Evolutionary conservation across 2,113 vertebrate genomes (phyloP), one percentile per base, ranked within the genome.

Genomic region (Hippocampus mohnikei): DNA sequence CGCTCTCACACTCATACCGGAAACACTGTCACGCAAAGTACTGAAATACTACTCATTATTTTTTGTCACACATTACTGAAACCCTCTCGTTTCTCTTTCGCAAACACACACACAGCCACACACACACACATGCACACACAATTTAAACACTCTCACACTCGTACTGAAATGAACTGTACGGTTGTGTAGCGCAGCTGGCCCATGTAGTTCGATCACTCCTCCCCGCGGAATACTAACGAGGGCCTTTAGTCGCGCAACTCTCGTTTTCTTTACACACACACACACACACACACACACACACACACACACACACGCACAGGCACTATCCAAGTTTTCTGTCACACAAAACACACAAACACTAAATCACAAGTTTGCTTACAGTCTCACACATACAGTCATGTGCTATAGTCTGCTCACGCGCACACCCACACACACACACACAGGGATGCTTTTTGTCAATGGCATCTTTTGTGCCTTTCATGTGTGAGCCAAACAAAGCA

Each of bases 381-480:
- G 50, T 65, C 29, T 21, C 23, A 42, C 9, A 21, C 48, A 59
- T 21, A 71, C 58, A 71, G 62, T 62, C 44, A 11, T 58, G 42
- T 74, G 76, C 70, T 77, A 72, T 72, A 75, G 70, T 80, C 71
- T 56, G 73, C 79, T 67, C 71, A 76, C 78, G 65, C 70, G 40
- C 70, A 72, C 75, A 69, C 73, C 37, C 79, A 46, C 74, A 69
- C 77, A 70, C 67, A 72, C 74, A 72, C 75, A 85, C 67, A 80
- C 62, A 62, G 5, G 18, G 73, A 85, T 79, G 81, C 75, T 89
- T 90, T 91, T 87, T 87, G 86, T 92, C 84, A 91, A 89, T 89
- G 86, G 82, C 21, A 69, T 79, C 89, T 90, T 91, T 91, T 92
- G 92, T 93, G 76, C 84, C 83, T 88, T 91, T 91, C 88, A 91